phyloP scores from a whole-genome alignment of 2,797 vertebrate species.

The Tachyglossus aculeatus region DNA sequence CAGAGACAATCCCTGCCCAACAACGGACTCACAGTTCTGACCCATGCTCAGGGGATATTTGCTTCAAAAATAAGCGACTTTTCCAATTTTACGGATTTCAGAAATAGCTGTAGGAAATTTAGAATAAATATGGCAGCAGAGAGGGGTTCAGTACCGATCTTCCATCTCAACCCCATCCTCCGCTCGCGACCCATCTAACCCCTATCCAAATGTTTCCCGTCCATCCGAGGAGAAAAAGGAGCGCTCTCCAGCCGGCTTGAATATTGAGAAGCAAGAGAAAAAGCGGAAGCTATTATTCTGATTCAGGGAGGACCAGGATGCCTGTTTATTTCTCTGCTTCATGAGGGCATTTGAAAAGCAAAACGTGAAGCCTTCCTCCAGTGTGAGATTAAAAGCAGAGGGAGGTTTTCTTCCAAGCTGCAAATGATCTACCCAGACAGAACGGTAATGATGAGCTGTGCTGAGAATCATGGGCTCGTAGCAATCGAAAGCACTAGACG shows the following conservation, averaged over 20 bases:
- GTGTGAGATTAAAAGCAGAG: constrained; percentile 63
- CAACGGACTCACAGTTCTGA: too few species aligned
- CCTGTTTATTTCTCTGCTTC: constrained; percentile 57
- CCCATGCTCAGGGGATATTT: too few species aligned
- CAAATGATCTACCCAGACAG: constrained; percentile 56
- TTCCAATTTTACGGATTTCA: too few species aligned
- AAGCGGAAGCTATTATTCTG: constrained; percentile 44
- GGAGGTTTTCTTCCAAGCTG: constrained; percentile 62
- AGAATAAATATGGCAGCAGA: too few species aligned
- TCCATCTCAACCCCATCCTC: too few species aligned
- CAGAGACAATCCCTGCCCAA: too few species aligned
- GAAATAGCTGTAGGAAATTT: too few species aligned
- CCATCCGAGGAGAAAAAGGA: constrained; percentile 39
- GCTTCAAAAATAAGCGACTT: too few species aligned
- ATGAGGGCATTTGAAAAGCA: constrained; percentile 57
- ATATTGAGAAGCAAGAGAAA: constrained; percentile 16
- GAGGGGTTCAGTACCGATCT: too few species aligned
- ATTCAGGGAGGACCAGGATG: constrained; percentile 41
- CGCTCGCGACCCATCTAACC: constrained; percentile 15
- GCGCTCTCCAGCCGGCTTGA: constrained; percentile 15
- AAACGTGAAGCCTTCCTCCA: constrained; percentile 58
- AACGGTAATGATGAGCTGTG: constrained; percentile 61
- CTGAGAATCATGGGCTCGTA: constrained; percentile 60
- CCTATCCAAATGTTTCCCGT: too few species aligned
- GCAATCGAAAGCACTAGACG: constrained; percentile 58